phyloP scores from a whole-genome alignment of 2,797 vertebrate genomes.

The Chaenodraco wilsoni region DNA sequence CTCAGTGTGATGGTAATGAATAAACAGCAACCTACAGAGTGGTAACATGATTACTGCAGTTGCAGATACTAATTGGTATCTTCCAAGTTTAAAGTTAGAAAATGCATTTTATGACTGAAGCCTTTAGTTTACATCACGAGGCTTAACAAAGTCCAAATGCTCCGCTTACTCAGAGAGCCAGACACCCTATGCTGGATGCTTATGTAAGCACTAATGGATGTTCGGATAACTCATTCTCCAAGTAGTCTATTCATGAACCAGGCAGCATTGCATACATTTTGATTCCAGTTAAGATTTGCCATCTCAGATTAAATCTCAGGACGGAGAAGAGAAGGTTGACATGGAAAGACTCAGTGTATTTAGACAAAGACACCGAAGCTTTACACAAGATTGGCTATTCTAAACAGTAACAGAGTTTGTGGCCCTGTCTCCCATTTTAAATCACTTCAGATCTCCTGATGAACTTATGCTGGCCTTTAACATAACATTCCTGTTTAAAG shows the following conservation, averaged over 20 bases:
- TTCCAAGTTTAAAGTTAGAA: neutral
- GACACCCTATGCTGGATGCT: neutral
- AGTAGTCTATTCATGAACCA: neutral
- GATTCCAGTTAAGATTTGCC: neutral
- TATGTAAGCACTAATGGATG: neutral
- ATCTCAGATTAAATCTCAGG: neutral
- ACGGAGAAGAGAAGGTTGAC: neutral
- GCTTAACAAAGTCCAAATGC: slow-evolving; percentile 2
- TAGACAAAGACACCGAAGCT: slow-evolving; percentile 8
- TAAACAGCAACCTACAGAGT: neutral
- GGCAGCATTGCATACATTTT: neutral
- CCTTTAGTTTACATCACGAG: neutral
- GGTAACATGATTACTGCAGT: neutral
- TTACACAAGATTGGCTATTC: neutral
- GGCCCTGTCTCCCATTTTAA: neutral
- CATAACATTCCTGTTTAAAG: slow-evolving; percentile 1
- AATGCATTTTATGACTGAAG: neutral
- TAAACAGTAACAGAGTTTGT: neutral
- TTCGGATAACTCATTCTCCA: neutral
- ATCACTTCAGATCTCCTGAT: slow-evolving; percentile 1
- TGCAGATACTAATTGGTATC: neutral
- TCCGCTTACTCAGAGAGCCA: neutral
- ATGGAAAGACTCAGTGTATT: slow-evolving; percentile 4
- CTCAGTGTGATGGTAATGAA: neutral
- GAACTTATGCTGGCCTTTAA: neutral